phyloP scores from a whole-genome alignment of 2,797 vertebrate species.

The Propithecus deckenii region DNA sequence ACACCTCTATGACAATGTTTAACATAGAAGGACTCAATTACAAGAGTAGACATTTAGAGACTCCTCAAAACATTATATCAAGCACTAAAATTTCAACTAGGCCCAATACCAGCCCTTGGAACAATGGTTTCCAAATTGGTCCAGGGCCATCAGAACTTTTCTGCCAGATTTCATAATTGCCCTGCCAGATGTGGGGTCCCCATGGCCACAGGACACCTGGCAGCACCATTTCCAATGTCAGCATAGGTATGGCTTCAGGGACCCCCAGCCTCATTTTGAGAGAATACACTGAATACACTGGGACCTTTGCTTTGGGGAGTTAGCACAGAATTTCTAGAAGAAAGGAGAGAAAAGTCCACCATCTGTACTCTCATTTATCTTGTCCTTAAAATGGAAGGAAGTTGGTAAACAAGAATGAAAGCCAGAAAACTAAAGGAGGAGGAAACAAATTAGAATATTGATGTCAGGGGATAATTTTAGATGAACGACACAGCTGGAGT shows the following conservation, averaged over 20 bases:
- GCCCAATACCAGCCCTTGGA: neutral
- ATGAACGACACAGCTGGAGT: neutral
- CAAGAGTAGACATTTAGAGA: neutral
- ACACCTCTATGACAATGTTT: neutral
- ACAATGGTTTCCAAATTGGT: neutral
- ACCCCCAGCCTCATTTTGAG: neutral
- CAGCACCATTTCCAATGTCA: neutral
- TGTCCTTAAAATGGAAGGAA: constrained; percentile 32
- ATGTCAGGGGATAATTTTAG: neutral
- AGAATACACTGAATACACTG: neutral
- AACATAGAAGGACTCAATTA: neutral
- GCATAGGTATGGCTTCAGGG: neutral
- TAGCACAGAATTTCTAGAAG: neutral
- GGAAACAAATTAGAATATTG: neutral
- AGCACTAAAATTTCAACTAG: neutral
- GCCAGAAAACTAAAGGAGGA: neutral
- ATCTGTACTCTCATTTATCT: neutral
- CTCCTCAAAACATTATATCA: neutral
- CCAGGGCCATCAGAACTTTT: neutral
- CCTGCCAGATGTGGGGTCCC: neutral
- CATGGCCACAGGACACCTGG: neutral
- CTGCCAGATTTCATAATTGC: neutral
- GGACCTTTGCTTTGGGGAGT: neutral
- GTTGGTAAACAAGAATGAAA: constrained; percentile 44
- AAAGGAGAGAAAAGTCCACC: neutral